Evolutionary conservation across 2,113 vertebrate genomes (phyloP).

Genomic region (Nothocercus nigrocapillus): DNA sequence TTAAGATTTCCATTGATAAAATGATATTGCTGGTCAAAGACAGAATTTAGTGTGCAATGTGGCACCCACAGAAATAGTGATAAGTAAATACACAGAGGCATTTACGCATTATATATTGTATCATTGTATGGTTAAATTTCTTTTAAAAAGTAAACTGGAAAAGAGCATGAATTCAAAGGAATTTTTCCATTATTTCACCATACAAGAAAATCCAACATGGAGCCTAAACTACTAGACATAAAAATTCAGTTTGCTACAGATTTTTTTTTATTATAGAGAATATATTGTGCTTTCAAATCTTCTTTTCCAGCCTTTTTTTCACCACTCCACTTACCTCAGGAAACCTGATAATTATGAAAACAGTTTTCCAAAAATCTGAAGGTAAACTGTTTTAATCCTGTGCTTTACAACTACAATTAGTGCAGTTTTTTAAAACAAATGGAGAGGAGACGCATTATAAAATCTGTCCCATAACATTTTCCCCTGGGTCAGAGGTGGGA

Average conservation of each 20-base stretch:
- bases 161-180: not conserved
- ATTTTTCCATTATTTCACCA: not conserved
- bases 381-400: not conserved
- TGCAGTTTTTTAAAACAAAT: not conserved
- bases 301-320: not conserved
- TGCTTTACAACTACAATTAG: not conserved
- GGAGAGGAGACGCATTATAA: not conserved
- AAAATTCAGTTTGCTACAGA: not conserved
- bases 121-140: not conserved
- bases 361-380: not conserved
- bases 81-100: not conserved
- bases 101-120: not conserved
- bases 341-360: not conserved
- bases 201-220: not conserved
- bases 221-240: not conserved
- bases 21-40: conserved; percentile 13
- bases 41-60: conserved; percentile 1
- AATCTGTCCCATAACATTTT: not conserved
- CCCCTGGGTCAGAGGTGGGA: not conserved
- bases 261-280: not conserved
- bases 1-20: conserved; percentile 58
- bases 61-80: not conserved
- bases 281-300: not conserved
- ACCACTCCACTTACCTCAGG: not conserved
- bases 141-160: not conserved